Percentiles rank a stretch among this genome's conserved stretches.
Evolutionary conservation across 1,140 invertebrate genomes (phyloP).

Genomic region (Pseudomyrmex concolor): DNA sequence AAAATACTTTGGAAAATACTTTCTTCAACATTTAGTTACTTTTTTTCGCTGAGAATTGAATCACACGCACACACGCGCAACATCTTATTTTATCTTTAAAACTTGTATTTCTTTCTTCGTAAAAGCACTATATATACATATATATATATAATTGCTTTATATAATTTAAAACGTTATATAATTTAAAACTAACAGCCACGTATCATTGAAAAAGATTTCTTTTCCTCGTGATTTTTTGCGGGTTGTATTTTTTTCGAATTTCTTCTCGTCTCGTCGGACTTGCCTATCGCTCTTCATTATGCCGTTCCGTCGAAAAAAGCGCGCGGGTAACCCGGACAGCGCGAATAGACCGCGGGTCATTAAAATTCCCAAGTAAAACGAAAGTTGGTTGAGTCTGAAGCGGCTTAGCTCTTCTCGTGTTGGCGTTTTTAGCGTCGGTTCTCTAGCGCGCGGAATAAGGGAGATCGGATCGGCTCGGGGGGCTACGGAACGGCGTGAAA

Average conservation of each 20-base stretch:
- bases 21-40: neutral
- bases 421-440: constrained; percentile 32
- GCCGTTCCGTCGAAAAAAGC: constrained; percentile 9
- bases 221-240: neutral
- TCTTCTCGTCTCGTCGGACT: constrained; percentile 9
- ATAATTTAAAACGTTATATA: no score
- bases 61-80: neutral
- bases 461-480: constrained; percentile 56
- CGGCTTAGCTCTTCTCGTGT: constrained; percentile 56
- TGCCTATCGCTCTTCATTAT: constrained; percentile 60
- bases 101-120: no score
- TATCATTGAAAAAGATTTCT: neutral
- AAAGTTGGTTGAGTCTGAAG: constrained; percentile 67
- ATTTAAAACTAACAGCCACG: constrained; percentile 31
- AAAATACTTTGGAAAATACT: neutral
- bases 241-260: constrained; percentile 21
- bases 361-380: constrained; percentile 73
- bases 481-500: constrained; percentile 62
- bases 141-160: no score
- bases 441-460: constrained; percentile 9
- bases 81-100: no score
- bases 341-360: constrained; percentile 52
- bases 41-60: neutral
- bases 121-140: no score
- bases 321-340: constrained; percentile 55